Evolutionary conservation across 2,888 invertebrate genomes (phyloP).

Genomic region (Mactromeris polynyma): DNA sequence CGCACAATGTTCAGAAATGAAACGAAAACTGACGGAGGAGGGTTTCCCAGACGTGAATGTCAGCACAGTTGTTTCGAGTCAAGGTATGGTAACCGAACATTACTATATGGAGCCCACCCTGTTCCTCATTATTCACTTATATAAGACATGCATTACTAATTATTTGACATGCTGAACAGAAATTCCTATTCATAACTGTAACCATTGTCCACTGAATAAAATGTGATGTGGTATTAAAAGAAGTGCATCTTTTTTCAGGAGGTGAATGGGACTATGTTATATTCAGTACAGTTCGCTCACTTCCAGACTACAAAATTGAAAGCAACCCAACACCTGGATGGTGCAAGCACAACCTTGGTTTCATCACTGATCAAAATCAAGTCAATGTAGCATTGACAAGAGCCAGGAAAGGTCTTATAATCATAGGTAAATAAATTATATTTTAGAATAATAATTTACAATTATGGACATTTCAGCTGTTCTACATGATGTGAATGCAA

Average conservation of each 20-base stretch:
- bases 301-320: constrained; percentile 82
- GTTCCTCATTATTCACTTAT: too few species aligned
- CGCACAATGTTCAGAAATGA: constrained; percentile 75
- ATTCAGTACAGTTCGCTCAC: constrained; percentile 82
- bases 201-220: too few species aligned
- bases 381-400: constrained; percentile 84
- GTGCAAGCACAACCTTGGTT: constrained; percentile 83
- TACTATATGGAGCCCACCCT: too few species aligned
- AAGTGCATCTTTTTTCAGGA: constrained; percentile 66
- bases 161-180: too few species aligned
- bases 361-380: constrained; percentile 84
- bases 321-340: constrained; percentile 80
- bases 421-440: constrained; percentile 76
- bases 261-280: constrained; percentile 84
- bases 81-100: constrained; percentile 54
- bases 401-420: constrained; percentile 83
- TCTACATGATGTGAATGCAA: too few species aligned
- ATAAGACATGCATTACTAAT: too few species aligned
- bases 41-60: constrained; percentile 45
- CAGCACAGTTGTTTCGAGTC: constrained; percentile 74
- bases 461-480: too few species aligned
- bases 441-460: too few species aligned
- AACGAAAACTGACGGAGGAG: constrained; percentile 55
- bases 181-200: too few species aligned
- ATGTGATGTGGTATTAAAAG: too few species aligned